phyloP scores from a whole-genome alignment of 1,140 invertebrate genomes.

The Listronotus bonariensis region DNA sequence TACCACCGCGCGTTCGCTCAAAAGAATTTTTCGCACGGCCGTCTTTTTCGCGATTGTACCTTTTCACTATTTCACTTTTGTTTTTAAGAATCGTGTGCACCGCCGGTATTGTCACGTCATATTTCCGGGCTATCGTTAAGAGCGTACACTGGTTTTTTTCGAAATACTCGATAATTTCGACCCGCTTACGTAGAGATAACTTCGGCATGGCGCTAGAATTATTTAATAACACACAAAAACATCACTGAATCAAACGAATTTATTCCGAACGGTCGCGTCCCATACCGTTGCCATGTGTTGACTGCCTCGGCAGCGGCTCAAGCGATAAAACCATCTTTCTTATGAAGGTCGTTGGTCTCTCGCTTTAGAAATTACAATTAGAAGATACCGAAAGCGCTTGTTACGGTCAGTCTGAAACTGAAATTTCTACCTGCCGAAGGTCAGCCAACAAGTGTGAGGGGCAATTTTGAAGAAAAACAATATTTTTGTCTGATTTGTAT shows the following conservation, averaged over 20 bases:
- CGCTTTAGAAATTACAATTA: too few species aligned
- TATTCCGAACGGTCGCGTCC: background rate
- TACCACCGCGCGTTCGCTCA: background rate
- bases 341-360: too few species aligned
- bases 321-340: too few species aligned
- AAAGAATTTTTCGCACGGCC: background rate
- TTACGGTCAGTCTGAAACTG: too few species aligned
- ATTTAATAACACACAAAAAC: background rate
- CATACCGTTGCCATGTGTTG: too few species aligned
- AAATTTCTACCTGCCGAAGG: too few species aligned
- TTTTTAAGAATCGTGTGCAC: slow-evolving; percentile 2
- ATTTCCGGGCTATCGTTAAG: background rate
- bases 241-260: background rate
- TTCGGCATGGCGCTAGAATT: background rate
- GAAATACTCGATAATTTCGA: slow-evolving; percentile 2
- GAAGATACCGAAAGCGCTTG: too few species aligned
- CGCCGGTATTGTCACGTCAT: background rate
- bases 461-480: too few species aligned
- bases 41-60: background rate
- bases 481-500: too few species aligned
- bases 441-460: too few species aligned
- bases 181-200: background rate
- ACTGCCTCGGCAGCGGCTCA: too few species aligned
- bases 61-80: background rate
- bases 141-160: background rate